These are phyloP conservation scores for Tethea ocularis DNA, from an alignment of 2,888 invertebrate species.

Conservation along the genomic window DNA sequence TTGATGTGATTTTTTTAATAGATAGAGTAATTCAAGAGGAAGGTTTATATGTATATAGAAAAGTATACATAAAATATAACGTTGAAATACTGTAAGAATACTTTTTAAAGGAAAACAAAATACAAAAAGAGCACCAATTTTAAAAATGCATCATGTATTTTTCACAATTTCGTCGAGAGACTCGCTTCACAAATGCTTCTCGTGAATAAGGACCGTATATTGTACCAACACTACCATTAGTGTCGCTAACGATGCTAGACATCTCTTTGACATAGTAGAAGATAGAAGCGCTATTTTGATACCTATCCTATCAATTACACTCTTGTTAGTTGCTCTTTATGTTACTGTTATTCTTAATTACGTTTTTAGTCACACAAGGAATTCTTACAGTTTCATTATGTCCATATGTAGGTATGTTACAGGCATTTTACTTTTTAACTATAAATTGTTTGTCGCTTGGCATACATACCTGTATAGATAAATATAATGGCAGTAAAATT, in stretches of 20 bases:
- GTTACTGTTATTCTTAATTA: background rate
- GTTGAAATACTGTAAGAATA: too few relatives aligned
- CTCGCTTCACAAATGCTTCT: background rate
- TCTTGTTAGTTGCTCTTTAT: background rate
- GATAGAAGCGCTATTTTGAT: slow-evolving; percentile 2
- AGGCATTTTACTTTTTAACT: too few relatives aligned
- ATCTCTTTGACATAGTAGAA: background rate
- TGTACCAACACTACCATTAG: slow-evolving; percentile 7
- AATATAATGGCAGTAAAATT: too few relatives aligned
- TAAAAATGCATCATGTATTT: background rate
- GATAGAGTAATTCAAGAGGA: too few relatives aligned
- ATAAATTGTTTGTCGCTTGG: too few relatives aligned
- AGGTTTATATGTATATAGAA: too few relatives aligned
- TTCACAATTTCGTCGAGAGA: background rate
- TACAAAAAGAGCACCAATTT: background rate
- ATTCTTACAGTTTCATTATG: too few relatives aligned
- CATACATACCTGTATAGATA: too few relatives aligned
- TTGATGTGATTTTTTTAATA: too few relatives aligned
- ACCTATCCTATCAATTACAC: background rate
- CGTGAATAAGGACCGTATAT: background rate
- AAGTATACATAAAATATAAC: too few relatives aligned
- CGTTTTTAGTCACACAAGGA: too few relatives aligned
- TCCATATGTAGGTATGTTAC: too few relatives aligned
- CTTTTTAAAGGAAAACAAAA: background rate
- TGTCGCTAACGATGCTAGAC: background rate